Evolutionary conservation across 2,113 vertebrate species (phyloP).

Genomic region (Bufo gargarizans): DNA sequence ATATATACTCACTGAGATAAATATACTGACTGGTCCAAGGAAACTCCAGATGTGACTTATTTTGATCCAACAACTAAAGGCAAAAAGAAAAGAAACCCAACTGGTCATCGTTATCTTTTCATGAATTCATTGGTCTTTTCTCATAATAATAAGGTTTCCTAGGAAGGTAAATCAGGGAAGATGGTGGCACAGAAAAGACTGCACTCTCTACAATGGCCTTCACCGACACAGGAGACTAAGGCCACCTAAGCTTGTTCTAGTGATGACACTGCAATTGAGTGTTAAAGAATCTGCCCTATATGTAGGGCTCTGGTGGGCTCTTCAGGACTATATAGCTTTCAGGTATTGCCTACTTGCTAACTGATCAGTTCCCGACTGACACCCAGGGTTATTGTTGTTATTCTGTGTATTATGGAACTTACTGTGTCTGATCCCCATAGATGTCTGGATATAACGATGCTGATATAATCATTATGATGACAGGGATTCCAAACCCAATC

Average conservation of each 20-base stretch:
- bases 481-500: constrained; percentile 66
- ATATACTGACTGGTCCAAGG: constrained; percentile 36
- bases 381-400: not conserved
- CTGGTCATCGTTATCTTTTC: not conserved
- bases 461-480: constrained; percentile 62
- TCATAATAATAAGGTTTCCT: not conserved
- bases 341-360: not conserved
- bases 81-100: not conserved
- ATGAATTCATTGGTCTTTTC: not conserved
- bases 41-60: constrained; percentile 31
- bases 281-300: not conserved
- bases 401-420: constrained; percentile 47
- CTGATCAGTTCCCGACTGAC: not conserved
- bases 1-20: constrained; percentile 29
- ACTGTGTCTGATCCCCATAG: constrained; percentile 66
- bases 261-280: not conserved
- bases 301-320: not conserved
- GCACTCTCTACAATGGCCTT: not conserved
- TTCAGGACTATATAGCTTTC: not conserved
- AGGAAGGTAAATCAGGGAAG: not conserved
- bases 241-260: not conserved
- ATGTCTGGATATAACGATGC: constrained; percentile 51
- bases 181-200: not conserved
- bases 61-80: constrained; percentile 37
- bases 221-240: not conserved